Conservation (phyloP, 2,797 vertebrate genomes). For the Telmatherina bonti region DNA sequence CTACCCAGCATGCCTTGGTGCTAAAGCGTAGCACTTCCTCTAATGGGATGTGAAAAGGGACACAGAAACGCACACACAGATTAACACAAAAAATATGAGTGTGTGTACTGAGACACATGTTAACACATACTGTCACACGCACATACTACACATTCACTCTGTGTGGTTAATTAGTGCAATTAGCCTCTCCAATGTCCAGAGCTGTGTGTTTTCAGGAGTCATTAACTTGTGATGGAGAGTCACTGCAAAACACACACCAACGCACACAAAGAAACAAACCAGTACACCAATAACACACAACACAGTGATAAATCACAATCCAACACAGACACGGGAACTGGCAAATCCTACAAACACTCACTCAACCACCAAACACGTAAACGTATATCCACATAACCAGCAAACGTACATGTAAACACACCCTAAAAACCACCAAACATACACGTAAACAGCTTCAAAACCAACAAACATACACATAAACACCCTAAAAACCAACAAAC, state of each 20-base stretch:
- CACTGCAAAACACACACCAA: conserved; percentile 35
- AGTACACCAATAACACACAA: background rate
- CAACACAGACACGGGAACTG: background rate
- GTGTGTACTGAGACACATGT: conserved; percentile 56
- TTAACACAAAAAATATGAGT: conserved; percentile 56
- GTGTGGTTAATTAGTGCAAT: conserved; percentile 87
- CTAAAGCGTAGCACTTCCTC: conserved; percentile 43
- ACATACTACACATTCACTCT: conserved; percentile 45
- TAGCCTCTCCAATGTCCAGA: conserved; percentile 84
- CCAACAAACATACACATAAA: background rate
- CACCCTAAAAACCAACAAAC: background rate
- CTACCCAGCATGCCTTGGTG: conserved; percentile 72
- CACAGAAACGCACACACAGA: conserved; percentile 43
- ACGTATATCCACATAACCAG: background rate
- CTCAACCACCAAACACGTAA: background rate
- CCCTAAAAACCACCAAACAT: too few species aligned
- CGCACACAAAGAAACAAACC: conserved; percentile 23
- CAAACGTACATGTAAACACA: too few species aligned
- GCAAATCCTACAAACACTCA: too few species aligned
- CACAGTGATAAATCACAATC: background rate
- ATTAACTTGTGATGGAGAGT: conserved; percentile 79
- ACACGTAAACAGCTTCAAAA: background rate
- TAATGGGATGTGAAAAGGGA: conserved; percentile 79
- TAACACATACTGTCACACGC: conserved; percentile 57
- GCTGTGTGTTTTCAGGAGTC: conserved; percentile 79